phyloP scores from a whole-genome alignment of 2,113 vertebrate genomes.

The Ptilorrhoa leucosticta region DNA sequence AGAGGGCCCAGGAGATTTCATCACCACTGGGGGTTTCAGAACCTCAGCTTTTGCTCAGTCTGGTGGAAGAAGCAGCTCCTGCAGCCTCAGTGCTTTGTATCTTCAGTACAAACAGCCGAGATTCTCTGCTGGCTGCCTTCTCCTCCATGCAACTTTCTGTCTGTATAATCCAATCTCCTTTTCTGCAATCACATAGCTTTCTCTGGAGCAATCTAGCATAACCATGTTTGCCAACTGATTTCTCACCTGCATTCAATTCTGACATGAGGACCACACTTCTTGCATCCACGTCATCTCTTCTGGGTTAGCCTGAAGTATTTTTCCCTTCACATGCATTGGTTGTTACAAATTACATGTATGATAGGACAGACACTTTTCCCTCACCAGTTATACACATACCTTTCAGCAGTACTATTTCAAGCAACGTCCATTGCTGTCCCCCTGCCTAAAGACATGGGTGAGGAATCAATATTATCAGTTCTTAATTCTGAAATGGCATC shows the following conservation, averaged over 20 bases:
- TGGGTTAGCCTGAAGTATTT: background rate
- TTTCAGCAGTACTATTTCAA: background rate
- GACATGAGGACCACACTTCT: background rate
- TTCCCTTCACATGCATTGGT: background rate
- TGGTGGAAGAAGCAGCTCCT: background rate
- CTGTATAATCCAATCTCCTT: background rate
- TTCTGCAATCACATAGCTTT: background rate
- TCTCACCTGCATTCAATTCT: background rate
- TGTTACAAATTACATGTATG: background rate
- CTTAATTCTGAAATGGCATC: background rate
- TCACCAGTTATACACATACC: background rate
- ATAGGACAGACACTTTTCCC: background rate
- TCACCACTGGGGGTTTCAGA: background rate
- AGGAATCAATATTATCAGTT: background rate
- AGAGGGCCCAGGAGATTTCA: background rate
- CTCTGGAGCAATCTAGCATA: background rate
- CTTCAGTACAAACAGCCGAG: background rate
- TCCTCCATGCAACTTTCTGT: background rate
- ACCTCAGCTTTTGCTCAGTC: background rate
- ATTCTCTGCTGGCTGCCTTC: background rate
- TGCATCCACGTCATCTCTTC: background rate
- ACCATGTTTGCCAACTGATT: background rate
- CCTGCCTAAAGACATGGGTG: background rate
- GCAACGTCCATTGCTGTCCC: background rate
- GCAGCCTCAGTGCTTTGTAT: background rate